phyloP scores from a whole-genome alignment of 2,797 vertebrate genomes.

The Pantherophis alleghaniensis region DNA sequence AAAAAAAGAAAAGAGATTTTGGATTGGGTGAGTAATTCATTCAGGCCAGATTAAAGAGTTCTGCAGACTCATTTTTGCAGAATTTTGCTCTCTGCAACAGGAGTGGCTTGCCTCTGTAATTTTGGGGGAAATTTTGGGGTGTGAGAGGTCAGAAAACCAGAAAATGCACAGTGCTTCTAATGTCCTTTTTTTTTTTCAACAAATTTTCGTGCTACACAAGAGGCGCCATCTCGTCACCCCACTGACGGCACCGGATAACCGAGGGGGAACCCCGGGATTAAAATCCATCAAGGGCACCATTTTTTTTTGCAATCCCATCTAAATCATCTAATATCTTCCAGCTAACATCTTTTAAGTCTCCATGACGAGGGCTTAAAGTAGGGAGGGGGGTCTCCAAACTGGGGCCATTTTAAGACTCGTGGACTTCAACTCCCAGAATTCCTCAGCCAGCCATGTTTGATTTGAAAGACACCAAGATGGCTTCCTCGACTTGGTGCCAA shows the following conservation, averaged over 20 bases:
- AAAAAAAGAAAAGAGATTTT: not conserved
- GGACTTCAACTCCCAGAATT: not conserved
- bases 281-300: not conserved
- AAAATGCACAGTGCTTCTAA: not conserved
- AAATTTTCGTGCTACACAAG: not conserved
- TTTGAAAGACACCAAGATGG: not conserved
- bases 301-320: not conserved
- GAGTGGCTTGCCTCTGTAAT: not conserved
- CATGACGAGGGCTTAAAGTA: accelerated
- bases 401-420: not conserved
- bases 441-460: not conserved
- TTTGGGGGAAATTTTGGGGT: not conserved
- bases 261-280: not conserved
- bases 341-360: not conserved
- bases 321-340: not conserved
- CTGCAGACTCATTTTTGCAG: not conserved
- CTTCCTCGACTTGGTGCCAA: not conserved
- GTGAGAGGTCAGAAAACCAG: not conserved
- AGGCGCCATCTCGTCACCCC: not conserved
- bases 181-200: no score
- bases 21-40: not conserved
- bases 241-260: not conserved
- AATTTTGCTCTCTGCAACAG: not conserved
- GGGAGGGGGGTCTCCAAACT: not conserved
- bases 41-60: not conserved